Conservation (phyloP, 2,113 vertebrate genomes). For the Synodontis membranacea region DNA sequence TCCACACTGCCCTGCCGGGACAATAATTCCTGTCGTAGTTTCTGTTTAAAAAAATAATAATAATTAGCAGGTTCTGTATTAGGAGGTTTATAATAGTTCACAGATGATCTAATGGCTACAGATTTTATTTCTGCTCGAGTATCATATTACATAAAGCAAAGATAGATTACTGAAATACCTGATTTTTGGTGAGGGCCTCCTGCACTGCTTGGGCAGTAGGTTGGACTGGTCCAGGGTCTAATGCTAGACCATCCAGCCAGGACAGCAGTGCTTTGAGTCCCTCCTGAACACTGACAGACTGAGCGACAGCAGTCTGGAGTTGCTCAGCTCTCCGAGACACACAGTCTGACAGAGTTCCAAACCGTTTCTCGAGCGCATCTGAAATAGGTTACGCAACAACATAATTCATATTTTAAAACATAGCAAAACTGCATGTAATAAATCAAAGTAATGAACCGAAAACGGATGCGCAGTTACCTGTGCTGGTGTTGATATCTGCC, state of each 20-base stretch:
- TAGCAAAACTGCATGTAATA: neutral
- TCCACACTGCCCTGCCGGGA: slow-evolving; percentile 90
- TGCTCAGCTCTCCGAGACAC: slow-evolving; percentile 82
- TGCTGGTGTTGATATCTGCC: slow-evolving; percentile 75
- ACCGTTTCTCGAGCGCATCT: slow-evolving; percentile 83
- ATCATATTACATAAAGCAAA: neutral
- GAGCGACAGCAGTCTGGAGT: slow-evolving; percentile 91
- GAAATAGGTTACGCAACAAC: slow-evolving; percentile 1
- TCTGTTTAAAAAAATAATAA: slow-evolving; percentile 68
- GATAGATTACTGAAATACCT: slow-evolving; percentile 67
- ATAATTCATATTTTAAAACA: neutral
- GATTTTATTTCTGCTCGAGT: neutral
- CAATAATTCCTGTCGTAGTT: slow-evolving; percentile 91
- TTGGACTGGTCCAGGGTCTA: slow-evolving; percentile 66
- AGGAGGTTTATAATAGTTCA: neutral
- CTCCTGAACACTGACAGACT: slow-evolving; percentile 93
- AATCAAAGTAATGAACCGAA: neutral
- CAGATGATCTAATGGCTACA: neutral
- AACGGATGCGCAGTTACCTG: slow-evolving; percentile 72
- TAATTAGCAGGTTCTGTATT: too few species aligned
- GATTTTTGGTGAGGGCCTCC: slow-evolving; percentile 82
- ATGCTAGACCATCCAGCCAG: slow-evolving; percentile 81
- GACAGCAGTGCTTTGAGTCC: slow-evolving; percentile 84
- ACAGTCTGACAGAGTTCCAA: slow-evolving; percentile 79
- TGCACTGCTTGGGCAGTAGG: slow-evolving; percentile 83